Evolutionary conservation across 1,140 invertebrate genomes (phyloP).

Genomic region (Drosophila chauvacae): DNA sequence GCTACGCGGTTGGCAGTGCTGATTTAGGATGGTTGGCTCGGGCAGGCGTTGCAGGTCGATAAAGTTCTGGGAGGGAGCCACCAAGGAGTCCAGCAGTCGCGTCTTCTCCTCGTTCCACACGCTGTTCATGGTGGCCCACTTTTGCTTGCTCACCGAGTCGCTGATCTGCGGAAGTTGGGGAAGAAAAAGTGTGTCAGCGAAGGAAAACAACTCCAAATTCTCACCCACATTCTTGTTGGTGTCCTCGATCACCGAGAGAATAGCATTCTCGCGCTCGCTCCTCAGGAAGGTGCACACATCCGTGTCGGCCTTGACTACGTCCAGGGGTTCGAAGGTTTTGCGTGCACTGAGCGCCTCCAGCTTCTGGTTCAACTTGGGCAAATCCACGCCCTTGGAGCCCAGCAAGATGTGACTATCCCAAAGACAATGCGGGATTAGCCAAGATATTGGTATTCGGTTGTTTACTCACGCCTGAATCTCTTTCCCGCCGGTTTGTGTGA

Average conservation of each 20-base stretch:
- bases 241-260: constrained; percentile 95
- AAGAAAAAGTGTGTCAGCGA: background rate
- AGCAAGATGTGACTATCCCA: constrained; percentile 92
- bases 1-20: constrained; percentile 84
- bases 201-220: background rate
- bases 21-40: constrained; percentile 88
- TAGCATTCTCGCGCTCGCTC: constrained; percentile 97
- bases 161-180: constrained; percentile 86
- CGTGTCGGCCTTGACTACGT: constrained; percentile 95
- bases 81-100: constrained; percentile 94
- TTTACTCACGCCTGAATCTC: constrained; percentile 95
- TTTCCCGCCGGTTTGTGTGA: constrained; percentile 93
- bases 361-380: constrained; percentile 96
- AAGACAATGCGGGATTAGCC: background rate
- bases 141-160: constrained; percentile 88
- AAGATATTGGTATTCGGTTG: background rate
- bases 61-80: constrained; percentile 93
- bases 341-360: constrained; percentile 93
- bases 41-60: constrained; percentile 90
- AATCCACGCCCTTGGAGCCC: constrained; percentile 95
- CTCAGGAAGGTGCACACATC: constrained; percentile 91
- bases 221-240: constrained; percentile 91
- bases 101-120: constrained; percentile 96
- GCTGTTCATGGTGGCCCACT: constrained; percentile 92
- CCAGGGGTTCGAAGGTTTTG: constrained; percentile 94